Conservation (phyloP, 2,113 vertebrate species). For the Pelvicachromis taeniatus region DNA sequence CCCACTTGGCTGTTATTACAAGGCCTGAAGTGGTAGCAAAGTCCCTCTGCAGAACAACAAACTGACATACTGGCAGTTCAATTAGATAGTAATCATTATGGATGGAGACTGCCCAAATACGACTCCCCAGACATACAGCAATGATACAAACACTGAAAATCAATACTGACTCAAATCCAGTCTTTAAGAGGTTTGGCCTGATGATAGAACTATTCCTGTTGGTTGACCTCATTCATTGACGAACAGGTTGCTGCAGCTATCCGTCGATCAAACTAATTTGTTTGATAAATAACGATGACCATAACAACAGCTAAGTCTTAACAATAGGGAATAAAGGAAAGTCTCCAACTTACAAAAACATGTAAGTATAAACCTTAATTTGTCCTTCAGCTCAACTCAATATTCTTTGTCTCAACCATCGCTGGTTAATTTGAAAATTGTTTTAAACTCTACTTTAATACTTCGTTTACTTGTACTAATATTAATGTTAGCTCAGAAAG, state of each 20-base stretch:
- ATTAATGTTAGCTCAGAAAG: neutral
- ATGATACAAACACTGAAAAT: neutral
- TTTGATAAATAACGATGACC: neutral
- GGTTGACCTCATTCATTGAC: neutral
- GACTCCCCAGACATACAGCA: neutral
- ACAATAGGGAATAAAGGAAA: neutral
- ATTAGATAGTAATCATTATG: neutral
- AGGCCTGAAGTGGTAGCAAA: neutral
- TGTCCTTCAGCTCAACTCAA: neutral
- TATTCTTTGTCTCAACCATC: neutral
- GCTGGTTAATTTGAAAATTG: neutral
- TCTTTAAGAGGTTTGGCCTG: neutral
- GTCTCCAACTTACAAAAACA: no score
- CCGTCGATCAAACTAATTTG: neutral
- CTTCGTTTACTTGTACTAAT: neutral
- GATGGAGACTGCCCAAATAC: neutral
- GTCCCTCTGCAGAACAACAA: neutral
- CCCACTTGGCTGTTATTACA: neutral
- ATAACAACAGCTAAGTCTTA: neutral
- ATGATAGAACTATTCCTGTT: neutral
- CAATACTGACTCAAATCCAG: neutral
- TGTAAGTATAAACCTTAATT: neutral
- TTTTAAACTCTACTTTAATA: neutral
- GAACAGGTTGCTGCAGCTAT: neutral
- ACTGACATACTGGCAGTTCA: neutral